A percentile compares a stretch with the other conserved stretches of the same genome.
Conservation (phyloP, 2,888 invertebrate genomes). For the Phymatocera aterrima region DNA sequence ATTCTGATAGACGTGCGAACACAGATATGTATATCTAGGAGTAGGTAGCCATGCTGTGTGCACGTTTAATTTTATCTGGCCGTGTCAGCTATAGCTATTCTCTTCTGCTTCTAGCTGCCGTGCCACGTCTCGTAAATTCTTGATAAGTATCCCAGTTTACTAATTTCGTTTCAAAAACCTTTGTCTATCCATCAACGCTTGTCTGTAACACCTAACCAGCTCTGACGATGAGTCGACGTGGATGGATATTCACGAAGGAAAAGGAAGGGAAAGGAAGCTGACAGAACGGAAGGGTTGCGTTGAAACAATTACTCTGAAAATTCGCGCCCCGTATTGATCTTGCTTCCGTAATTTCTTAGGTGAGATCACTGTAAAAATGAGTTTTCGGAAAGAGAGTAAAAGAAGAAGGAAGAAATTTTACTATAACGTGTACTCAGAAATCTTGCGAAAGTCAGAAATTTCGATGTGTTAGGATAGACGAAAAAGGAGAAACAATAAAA, state of each 20-base stretch:
- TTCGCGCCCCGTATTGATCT: neutral
- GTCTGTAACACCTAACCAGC: constrained; percentile 33
- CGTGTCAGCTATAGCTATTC: too few relatives aligned
- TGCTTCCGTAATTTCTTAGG: neutral
- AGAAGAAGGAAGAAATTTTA: neutral
- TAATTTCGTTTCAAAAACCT: constrained; percentile 32
- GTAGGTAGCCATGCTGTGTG: too few relatives aligned
- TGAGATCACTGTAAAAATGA: neutral
- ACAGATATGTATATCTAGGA: too few relatives aligned
- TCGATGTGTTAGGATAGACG: too few relatives aligned
- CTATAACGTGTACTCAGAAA: too few relatives aligned
- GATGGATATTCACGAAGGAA: constrained; percentile 27
- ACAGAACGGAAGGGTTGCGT: constrained; percentile 17
- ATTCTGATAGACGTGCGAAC: neutral
- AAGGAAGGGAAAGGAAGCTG: neutral
- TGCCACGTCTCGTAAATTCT: neutral
- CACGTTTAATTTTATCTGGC: too few relatives aligned
- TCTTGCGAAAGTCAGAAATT: too few relatives aligned
- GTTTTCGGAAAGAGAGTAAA: neutral
- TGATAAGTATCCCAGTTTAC: neutral
- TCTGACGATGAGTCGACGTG: constrained; percentile 40
- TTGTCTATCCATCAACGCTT: constrained; percentile 42
- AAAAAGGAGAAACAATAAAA: too few relatives aligned
- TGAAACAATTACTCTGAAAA: constrained; percentile 15
- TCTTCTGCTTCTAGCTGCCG: too few relatives aligned